Base-by-base conservation (phyloP, 2,113 vertebrate species). In the Gopherus evgoodei region DNA sequence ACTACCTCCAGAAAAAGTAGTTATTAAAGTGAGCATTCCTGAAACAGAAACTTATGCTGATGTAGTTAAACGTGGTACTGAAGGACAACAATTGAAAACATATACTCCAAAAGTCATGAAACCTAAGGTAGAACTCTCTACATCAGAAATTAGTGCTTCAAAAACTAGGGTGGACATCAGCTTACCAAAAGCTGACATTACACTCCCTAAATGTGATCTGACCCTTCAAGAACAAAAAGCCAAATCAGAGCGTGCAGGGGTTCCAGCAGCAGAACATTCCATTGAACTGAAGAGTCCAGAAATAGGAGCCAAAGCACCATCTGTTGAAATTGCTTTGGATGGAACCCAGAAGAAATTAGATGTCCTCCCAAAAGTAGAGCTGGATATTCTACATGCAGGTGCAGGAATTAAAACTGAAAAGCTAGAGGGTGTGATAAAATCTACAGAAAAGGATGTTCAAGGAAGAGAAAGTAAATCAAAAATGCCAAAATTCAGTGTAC, bases 271-370 rank as follows among this genome's bases (percentile, higher is more conserved):
- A 87, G 83, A 91, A 93, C 75, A 44, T 86, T 95, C 59, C 31
- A 86, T 81, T 44, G 91, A 93, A 9, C 44, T 53, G 22, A 83
- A 95, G 56, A 81, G 88, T 84, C 81, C 90, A 83, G 87, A 59
- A 76, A 27, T 6, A 81, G 81, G 80, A 90, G 49, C 65, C 59
- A 79, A 92, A 52, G 50, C 19, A 8, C 31, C 86, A 89, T 27
- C 84, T 75, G 49, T 62, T 90, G 95, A 97, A 95, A 91, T 86
- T 38, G 89, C 79, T 91, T 25, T 91, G 69, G 80, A 72, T 57
- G 62, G 82, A 95, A 81, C 38, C 86, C 83, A 93, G 21, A 47
- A 87, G 42, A 84, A 93, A 95, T 62, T 0, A 65, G 83, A 93
- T 17, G 3, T 27, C 49, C n/a, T 50, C 29, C 50, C 75, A 24